phyloP scores from a whole-genome alignment of 2,797 vertebrate species.

The Petrocephalus sullivani region DNA sequence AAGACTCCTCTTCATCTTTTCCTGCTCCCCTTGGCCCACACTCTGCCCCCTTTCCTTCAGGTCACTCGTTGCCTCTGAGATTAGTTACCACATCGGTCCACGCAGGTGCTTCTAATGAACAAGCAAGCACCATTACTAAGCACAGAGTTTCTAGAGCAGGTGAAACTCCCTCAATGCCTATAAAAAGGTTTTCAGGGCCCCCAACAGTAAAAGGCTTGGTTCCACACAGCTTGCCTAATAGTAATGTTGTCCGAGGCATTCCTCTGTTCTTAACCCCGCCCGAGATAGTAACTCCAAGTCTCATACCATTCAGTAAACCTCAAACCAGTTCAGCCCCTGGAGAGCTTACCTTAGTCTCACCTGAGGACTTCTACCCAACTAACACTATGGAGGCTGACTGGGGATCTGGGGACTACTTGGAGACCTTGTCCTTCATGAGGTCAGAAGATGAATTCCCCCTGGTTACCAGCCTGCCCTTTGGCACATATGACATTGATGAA shows the following conservation, averaged over 20 bases:
- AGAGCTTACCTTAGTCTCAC: conserved; percentile 53
- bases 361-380: conserved; percentile 55
- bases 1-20: background rate
- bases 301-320: conserved; percentile 56
- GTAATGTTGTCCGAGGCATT: conserved; percentile 62
- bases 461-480: conserved; percentile 55
- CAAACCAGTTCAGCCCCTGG: conserved; percentile 62
- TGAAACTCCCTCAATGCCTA: background rate
- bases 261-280: conserved; percentile 65
- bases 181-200: background rate
- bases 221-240: background rate
- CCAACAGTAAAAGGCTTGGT: background rate
- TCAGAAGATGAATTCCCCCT: conserved; percentile 61
- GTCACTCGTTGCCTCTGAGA: background rate
- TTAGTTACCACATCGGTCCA: background rate
- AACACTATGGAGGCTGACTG: conserved; percentile 64
- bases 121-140: background rate
- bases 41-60: background rate
- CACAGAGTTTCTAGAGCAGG: background rate
- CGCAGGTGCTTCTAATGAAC: background rate
- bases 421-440: conserved; percentile 68
- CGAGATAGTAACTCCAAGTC: conserved; percentile 62
- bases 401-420: conserved; percentile 77
- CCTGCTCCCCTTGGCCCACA: background rate
- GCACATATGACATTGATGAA: conserved; percentile 70